A percentile compares a stretch with the other conserved stretches of the same genome.
These are phyloP conservation scores for Chalcis sispes DNA, from an alignment of 2,888 invertebrate genomes.

Conservation along the genomic window DNA sequence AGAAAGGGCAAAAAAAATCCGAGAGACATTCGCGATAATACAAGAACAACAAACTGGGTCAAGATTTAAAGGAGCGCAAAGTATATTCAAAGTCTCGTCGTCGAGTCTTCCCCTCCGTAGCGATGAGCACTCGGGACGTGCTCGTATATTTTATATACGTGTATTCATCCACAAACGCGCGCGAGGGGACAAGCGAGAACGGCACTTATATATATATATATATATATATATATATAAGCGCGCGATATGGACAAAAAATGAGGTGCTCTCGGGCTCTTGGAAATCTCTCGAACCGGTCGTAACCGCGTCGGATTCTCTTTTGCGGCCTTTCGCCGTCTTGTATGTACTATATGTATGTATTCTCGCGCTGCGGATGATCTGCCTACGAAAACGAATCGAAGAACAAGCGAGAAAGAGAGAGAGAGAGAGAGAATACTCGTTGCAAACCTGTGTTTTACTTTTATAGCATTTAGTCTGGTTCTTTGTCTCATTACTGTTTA, in stretches of 20 bases:
- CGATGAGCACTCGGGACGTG: neutral
- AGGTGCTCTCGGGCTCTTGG: constrained; percentile 56
- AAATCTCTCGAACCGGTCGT: constrained; percentile 66
- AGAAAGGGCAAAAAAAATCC: neutral
- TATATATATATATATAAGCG: constrained; percentile 4
- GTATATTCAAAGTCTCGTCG: neutral
- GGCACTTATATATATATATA: neutral
- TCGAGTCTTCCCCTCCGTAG: neutral
- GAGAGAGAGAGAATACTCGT: constrained; percentile 56
- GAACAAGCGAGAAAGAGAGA: constrained; percentile 48
- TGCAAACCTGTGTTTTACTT: constrained; percentile 73
- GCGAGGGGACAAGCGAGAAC: neutral
- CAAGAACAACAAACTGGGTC: constrained; percentile 20
- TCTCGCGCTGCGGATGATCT: constrained; percentile 51
- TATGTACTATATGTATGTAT: neutral
- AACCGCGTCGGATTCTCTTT: constrained; percentile 55
- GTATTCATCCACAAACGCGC: neutral
- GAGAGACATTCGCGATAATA: neutral
- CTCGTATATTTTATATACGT: neutral
- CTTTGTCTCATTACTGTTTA: constrained; percentile 76
- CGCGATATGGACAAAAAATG: constrained; percentile 38
- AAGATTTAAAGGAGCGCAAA: constrained; percentile 2
- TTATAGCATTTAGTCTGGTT: constrained; percentile 74
- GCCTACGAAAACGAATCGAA: constrained; percentile 53
- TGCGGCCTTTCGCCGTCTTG: constrained; percentile 43